Evolutionary conservation across 1,140 invertebrate species (phyloP), one percentile per base, ranked within the genome.

Genomic region (Onthophagus taurus): DNA sequence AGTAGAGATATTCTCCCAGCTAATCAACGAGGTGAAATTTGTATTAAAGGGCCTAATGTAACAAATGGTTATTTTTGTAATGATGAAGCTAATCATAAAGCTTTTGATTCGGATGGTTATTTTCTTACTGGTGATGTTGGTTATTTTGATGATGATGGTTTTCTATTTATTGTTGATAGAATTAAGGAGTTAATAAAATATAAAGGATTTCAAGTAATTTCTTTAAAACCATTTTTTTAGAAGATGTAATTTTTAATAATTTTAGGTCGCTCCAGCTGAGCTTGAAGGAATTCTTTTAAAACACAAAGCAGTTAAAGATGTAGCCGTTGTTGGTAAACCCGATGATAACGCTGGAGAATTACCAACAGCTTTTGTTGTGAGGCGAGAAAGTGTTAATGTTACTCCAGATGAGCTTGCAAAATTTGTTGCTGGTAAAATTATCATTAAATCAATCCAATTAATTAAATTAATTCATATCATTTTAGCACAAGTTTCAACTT

Each of bases 111-210:
- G 6, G 75, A 86, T 33, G 83, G 83, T 2, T 89, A 80, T 75
- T 59, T 89, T 7, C 74, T 80, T 35, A 85, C 83, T 16, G 85
- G 85, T 11, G 83, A 89, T 59, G 70, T 88, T 44, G 84, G 80
- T 1, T 83, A 79, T 55, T 78, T 75, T 50, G 82, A 87, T 52
- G 56, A 73, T 7, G 70, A 83, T 7, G 73, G 72, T 2, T 76
- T 70, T 51, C 75, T 87, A 51, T 84, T 74, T 45, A 77, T 89
- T 50, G 77, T 83, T 1, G 85, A 88, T 56, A 66, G 85, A 30
- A 60, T 85, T 0, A 89, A 89, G 58, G 84, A 88, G 55, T 63
- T 89, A 2, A 87, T 88, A 30, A 89, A 88, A 57, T 84, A 81
- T 55, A 85, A 86, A 64, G 83, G 77, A 30, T 78, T 76, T 53